Evolutionary conservation across 2,888 invertebrate species (phyloP).

Genomic region (Leptinotarsa peninsularis): DNA sequence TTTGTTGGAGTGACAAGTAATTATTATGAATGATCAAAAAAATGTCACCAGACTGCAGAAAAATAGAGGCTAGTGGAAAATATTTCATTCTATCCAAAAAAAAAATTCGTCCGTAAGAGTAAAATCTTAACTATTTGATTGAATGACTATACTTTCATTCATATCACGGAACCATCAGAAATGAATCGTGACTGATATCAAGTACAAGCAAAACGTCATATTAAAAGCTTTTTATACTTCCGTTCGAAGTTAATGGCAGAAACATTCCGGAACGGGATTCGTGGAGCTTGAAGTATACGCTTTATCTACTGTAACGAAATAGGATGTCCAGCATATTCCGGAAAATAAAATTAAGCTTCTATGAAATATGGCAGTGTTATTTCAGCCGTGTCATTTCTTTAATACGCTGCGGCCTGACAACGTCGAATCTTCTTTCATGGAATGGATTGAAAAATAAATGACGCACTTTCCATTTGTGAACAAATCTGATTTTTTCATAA

Average conservation of each 20-base stretch:
- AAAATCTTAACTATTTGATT: too few species aligned
- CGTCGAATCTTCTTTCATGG: conserved; percentile 6
- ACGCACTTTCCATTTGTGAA: background rate
- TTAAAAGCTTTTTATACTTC: conserved; percentile 27
- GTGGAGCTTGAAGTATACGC: conserved; percentile 47
- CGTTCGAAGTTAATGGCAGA: conserved; percentile 35
- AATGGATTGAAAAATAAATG: background rate
- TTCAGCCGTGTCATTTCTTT: conserved; percentile 55
- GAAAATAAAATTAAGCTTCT: conserved; percentile 59
- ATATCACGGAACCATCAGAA: too few species aligned
- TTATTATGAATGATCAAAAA: too few species aligned
- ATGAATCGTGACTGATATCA: too few species aligned
- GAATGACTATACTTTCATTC: too few species aligned
- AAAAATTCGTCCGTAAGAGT: too few species aligned
- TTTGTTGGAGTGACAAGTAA: too few species aligned
- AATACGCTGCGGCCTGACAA: conserved; percentile 39
- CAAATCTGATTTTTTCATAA: too few species aligned
- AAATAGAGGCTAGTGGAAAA: too few species aligned
- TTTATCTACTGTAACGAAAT: conserved; percentile 59
- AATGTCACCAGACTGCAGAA: too few species aligned
- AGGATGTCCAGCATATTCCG: conserved; percentile 59
- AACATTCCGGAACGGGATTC: conserved; percentile 54
- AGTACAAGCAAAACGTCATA: conserved; percentile 25
- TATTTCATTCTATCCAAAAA: too few species aligned
- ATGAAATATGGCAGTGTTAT: conserved; percentile 57